Evolutionary conservation across 1,140 invertebrate genomes (phyloP).

Genomic region (Ptiloglossa arizonensis): DNA sequence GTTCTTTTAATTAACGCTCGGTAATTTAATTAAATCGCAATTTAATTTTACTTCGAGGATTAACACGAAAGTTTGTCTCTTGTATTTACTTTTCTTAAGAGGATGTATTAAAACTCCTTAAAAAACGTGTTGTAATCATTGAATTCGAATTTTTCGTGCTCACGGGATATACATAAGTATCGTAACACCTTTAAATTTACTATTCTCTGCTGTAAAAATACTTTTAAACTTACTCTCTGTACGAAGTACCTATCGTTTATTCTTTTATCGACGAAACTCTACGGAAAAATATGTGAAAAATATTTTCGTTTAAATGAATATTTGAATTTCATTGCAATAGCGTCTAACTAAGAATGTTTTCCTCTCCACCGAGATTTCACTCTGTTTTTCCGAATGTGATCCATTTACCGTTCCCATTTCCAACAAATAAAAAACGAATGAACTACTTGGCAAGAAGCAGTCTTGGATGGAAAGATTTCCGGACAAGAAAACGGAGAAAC

Average conservation of each 20-base stretch:
- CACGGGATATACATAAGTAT: background rate
- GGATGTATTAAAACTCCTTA: too few species aligned
- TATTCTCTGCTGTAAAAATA: too few species aligned
- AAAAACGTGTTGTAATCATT: too few species aligned
- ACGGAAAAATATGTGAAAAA: too few species aligned
- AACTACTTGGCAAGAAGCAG: background rate
- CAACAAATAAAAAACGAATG: conserved; percentile 11
- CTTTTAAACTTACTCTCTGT: too few species aligned
- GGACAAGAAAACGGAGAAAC: background rate
- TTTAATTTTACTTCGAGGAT: background rate
- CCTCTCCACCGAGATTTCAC: background rate
- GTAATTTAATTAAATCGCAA: background rate
- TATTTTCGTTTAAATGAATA: background rate
- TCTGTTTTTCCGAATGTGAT: conserved; percentile 8
- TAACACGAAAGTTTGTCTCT: background rate
- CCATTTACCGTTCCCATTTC: conserved; percentile 22
- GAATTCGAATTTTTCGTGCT: background rate
- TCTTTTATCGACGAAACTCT: too few species aligned
- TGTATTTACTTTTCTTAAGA: background rate
- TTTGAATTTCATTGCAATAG: background rate
- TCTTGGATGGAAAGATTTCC: conserved; percentile 15
- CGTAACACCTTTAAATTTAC: too few species aligned
- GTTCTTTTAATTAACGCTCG: background rate
- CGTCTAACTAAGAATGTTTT: background rate
- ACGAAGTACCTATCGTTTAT: too few species aligned